Conservation (phyloP, 2,888 invertebrate species). For the Dendrolimus pini region DNA sequence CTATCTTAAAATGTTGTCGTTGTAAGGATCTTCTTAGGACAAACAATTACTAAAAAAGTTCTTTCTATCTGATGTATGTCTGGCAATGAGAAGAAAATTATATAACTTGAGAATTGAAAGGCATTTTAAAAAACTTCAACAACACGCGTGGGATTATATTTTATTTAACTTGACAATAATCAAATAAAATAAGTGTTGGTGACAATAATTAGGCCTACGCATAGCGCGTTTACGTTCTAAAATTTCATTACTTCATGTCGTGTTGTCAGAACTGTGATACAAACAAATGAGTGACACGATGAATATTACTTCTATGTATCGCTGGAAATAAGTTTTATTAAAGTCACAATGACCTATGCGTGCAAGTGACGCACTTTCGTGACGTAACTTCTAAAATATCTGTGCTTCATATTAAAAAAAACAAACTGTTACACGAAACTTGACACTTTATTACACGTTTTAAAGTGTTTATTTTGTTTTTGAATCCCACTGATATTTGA, state of each 20-base stretch:
- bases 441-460: constrained; percentile 9
- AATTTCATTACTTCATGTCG: constrained; percentile 5
- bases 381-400: constrained; percentile 2
- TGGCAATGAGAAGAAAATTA: too few relatives aligned
- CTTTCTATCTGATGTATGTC: too few relatives aligned
- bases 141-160: too few relatives aligned
- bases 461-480: too few relatives aligned
- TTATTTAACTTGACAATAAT: too few relatives aligned
- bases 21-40: too few relatives aligned
- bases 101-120: too few relatives aligned
- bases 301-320: constrained; percentile 12
- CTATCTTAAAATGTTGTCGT: too few relatives aligned
- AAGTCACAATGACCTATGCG: constrained; percentile 28
- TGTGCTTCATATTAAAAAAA: constrained; percentile 2
- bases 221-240: not conserved
- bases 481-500: too few relatives aligned
- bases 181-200: not conserved
- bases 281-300: constrained; percentile 15
- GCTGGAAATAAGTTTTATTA: constrained; percentile 28
- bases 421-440: constrained; percentile 7
- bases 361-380: constrained; percentile 21
- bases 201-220: not conserved
- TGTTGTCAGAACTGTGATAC: constrained; percentile 15
- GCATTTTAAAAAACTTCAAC: too few relatives aligned
- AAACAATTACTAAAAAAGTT: too few relatives aligned